These are phyloP conservation scores for Cheilosia impressa DNA, from an alignment of 2,888 invertebrate species.

Conservation along the genomic window DNA sequence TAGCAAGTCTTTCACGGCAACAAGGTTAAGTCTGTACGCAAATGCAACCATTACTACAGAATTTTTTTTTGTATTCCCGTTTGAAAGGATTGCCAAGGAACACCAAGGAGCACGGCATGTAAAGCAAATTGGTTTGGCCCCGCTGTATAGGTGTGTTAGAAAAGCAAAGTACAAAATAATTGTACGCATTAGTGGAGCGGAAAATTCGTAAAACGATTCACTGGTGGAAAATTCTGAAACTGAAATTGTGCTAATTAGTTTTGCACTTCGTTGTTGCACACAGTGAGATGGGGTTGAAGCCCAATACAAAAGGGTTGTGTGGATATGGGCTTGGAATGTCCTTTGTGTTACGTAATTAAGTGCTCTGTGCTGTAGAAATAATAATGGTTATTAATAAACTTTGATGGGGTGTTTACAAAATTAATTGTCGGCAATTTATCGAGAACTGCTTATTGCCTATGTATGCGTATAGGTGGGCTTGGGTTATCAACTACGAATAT, in stretches of 20 bases:
- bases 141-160: conserved; percentile 5
- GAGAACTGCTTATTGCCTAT: too few species aligned
- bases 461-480: too few species aligned
- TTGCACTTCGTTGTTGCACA: conserved; percentile 50
- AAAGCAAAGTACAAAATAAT: conserved; percentile 68
- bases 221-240: conserved; percentile 62
- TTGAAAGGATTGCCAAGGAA: conserved; percentile 19
- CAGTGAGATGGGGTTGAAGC: not conserved
- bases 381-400: conserved; percentile 71
- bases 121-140: conserved; percentile 30
- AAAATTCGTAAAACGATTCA: conserved; percentile 71
- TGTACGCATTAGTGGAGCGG: conserved; percentile 75
- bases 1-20: not conserved
- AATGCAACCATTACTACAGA: not conserved
- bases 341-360: conserved; percentile 64
- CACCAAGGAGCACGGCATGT: conserved; percentile 37
- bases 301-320: conserved; percentile 42
- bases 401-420: conserved; percentile 70
- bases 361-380: conserved; percentile 52
- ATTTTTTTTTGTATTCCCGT: conserved; percentile 47
- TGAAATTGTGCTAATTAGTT: conserved; percentile 73
- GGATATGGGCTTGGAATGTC: conserved; percentile 45
- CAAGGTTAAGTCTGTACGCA: conserved; percentile 22
- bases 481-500: too few species aligned
- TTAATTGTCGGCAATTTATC: conserved; percentile 61